Base-by-base conservation (phyloP, 1,140 invertebrate genomes). In the Leptoteleia sp. region DNA sequence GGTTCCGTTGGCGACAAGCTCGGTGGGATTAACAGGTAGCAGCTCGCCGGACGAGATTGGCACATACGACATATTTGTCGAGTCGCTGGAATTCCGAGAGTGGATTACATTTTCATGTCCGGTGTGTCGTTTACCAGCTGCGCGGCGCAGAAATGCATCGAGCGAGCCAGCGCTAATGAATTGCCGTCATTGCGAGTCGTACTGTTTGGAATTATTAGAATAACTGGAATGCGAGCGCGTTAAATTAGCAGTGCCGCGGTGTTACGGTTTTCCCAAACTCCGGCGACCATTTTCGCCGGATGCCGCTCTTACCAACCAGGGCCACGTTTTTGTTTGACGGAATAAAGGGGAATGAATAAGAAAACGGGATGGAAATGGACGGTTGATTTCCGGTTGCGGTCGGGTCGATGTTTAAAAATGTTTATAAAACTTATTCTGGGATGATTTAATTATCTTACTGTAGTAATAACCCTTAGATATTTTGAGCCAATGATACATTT, bases 61-160 rank as follows among this genome's bases (percentile, higher is more conserved):
- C 55, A 35, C 38, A 33, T 48, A 76, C 64, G 64, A 76, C 50
- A 55, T 76, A 76, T 76, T 76, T 76, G 64, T 62, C 73, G 73
- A 76, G 73, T 76, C 31, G 55, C 48, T 76, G 73, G 73, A 76
- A 76, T 76, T 76, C 64, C 73, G 25, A 62, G 73, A 70, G 64
- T 48, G 55, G 64, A 76, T 68, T 67, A 70, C 64, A 70, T 68
- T 76, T 76, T 68, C 73, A 62, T 68, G 73, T 70, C 48, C 47
- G 47, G 55, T 45, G 71, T 61, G 62, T 75, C 59, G 61, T 65
- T 65, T 42, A 42, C 52, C 62, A 67, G 62, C 52, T 61, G 71
- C 62, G 45, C 50, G 40, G n/a, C 25, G 52, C 42, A 73, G 71
- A 65, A 59, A 65, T 65, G 42, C 52, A 29, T 37, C 16, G 37